A percentile compares a stretch with the other conserved stretches of the same genome.
Evolutionary conservation across 1,140 invertebrate genomes (phyloP).

Genomic region (Grapholita molesta): DNA sequence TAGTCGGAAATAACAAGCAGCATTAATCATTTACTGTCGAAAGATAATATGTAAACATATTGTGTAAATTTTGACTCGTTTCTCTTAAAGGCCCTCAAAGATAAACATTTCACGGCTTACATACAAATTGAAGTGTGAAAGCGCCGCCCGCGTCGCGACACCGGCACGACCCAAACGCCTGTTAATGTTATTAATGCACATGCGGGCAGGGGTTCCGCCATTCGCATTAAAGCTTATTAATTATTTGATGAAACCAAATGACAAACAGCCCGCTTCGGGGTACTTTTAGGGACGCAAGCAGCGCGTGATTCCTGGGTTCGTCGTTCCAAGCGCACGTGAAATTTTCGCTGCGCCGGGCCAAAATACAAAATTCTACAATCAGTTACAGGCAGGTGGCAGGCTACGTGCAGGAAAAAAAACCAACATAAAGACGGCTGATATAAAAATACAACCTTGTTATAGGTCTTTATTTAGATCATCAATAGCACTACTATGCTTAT

Average conservation of each 20-base stretch:
- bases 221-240: constrained; percentile 46
- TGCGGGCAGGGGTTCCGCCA: constrained; percentile 32
- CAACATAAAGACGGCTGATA: too few relatives aligned
- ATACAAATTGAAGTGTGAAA: not conserved
- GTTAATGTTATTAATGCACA: constrained; percentile 54
- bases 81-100: not conserved
- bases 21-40: too few relatives aligned
- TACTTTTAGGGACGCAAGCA: constrained; percentile 31
- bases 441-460: too few relatives aligned
- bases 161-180: constrained; percentile 3
- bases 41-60: too few relatives aligned
- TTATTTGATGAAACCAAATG: constrained; percentile 41
- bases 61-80: too few relatives aligned
- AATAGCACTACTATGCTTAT: too few relatives aligned
- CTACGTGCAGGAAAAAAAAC: too few relatives aligned
- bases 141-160: too few relatives aligned
- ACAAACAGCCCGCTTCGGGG: constrained; percentile 20
- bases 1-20: too few relatives aligned
- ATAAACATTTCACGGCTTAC: not conserved
- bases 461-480: too few relatives aligned
- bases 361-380: not conserved
- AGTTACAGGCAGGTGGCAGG: too few relatives aligned
- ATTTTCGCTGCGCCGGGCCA: not conserved
- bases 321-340: not conserved
- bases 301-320: constrained; percentile 32